phyloP scores from a whole-genome alignment of 2,888 invertebrate genomes.

The Sarcophaga subvicina region DNA sequence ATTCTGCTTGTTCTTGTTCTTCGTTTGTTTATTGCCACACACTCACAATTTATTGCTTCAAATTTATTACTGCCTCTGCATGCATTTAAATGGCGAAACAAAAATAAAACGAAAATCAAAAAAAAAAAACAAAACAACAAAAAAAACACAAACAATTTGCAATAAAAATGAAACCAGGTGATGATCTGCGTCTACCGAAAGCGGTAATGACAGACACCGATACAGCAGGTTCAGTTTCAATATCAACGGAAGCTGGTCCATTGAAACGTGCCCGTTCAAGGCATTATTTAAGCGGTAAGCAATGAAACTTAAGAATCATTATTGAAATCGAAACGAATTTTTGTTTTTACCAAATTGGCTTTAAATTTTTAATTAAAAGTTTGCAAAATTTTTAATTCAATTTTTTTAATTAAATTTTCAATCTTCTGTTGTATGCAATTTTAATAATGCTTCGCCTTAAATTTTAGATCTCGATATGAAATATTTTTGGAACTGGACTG shows the following conservation, averaged over 20 bases:
- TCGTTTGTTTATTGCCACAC: slow-evolving; percentile 23
- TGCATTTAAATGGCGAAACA: slow-evolving; percentile 22
- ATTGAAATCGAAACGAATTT: background rate
- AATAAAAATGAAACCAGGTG: slow-evolving; percentile 71
- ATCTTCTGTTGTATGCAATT: background rate
- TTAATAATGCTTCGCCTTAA: slow-evolving; percentile 4
- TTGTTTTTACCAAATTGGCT: background rate
- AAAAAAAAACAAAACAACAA: background rate
- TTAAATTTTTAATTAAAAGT: background rate
- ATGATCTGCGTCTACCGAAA: slow-evolving; percentile 80
- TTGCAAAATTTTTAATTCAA: slow-evolving; percentile 2
- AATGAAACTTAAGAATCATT: background rate
- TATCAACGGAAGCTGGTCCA: slow-evolving; percentile 75
- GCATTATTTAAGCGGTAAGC: slow-evolving; percentile 81
- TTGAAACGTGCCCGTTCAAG: slow-evolving; percentile 80
- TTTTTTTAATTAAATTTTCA: background rate
- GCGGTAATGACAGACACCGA: slow-evolving; percentile 79
- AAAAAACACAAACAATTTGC: no score
- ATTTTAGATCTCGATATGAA: slow-evolving; percentile 93
- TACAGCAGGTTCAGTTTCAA: slow-evolving; percentile 76
- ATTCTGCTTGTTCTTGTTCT: no score
- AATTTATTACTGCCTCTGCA: slow-evolving; percentile 50
- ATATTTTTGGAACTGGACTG: slow-evolving; percentile 99
- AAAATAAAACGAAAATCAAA: background rate
- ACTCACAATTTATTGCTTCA: slow-evolving; percentile 37